Base-by-base conservation (phyloP, 2,888 invertebrate species). In the Chironomus riparius region DNA sequence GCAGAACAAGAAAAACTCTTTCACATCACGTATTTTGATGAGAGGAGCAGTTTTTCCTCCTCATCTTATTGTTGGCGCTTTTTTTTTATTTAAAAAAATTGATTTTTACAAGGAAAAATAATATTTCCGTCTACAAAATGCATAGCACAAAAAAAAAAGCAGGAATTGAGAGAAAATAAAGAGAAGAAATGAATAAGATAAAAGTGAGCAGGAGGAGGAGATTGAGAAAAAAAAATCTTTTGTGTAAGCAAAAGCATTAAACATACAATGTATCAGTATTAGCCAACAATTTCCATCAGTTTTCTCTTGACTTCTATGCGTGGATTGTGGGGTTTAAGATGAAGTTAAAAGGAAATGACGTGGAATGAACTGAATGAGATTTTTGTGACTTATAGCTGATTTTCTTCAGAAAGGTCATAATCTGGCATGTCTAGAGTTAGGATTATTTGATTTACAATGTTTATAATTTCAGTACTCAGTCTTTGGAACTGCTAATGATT, bases 21-120 rank as follows among this genome's bases (percentile, higher is more conserved):
- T 70, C 70, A 47, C n/a, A 47, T 70, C 47, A 47, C 48, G 47
- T 21, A 70, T 47, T 70, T 70, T 70, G 70, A 70, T 70, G 70
- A 47, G 47, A 47, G 47, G 47, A 48, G 70, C 70, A 70, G 15
- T 70, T 70, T 70, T 70, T 47, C 38, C 15, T 68, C 68, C n/a
- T 15, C n/a, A 28, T 13, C 24, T 38, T 13, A 68, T 68, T 68
- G 65, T 65, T 65, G 65, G 65, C 65, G 65, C n/a, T 28, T 24
- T 68, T 47, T 24, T 68, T 28, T 68, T 68, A 38, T 38, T 38
- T 2, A 28, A 21, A 70, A 47, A 38, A 70, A 70, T 70, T 70
- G 47, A 70, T 70, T 70, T 70, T 70, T 70, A 70, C 47, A 47
- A 70, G 38, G 21, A 68, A 68, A 28, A 21, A 28, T 38, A 38